phyloP scores from a whole-genome alignment of 1,140 invertebrate species.

The Neocloeon triangulifer region DNA sequence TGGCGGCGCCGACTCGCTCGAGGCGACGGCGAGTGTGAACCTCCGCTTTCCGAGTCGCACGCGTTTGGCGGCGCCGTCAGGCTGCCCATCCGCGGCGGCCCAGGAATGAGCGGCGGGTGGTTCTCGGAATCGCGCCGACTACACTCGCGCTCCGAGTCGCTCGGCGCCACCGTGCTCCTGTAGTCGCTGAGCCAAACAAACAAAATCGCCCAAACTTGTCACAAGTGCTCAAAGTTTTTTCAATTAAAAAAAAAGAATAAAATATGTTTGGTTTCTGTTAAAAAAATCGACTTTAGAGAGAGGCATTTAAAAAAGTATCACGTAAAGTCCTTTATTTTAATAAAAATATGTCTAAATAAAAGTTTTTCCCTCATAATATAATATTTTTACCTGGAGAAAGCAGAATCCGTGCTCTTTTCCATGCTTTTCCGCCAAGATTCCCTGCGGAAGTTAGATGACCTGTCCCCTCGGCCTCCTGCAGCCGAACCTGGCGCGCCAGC shows the following conservation, averaged over 20 bases:
- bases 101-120: conserved; percentile 11
- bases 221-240: conserved; percentile 1
- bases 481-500: conserved; percentile 14
- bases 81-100: conserved; percentile 11
- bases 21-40: conserved; percentile 65
- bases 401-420: conserved; percentile 76
- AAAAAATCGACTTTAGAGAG: too few species aligned
- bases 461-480: conserved; percentile 16
- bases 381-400: conserved; percentile 82
- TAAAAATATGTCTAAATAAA: too few species aligned
- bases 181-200: conserved; percentile 51
- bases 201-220: neutral
- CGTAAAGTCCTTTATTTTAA: too few species aligned
- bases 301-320: too few species aligned
- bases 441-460: conserved; percentile 39
- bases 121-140: conserved; percentile 40
- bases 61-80: conserved; percentile 27
- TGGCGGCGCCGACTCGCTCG: conserved; percentile 54
- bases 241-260: too few species aligned
- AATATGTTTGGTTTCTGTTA: too few species aligned
- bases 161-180: conserved; percentile 66
- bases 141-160: conserved; percentile 67
- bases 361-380: too few species aligned
- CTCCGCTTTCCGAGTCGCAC: conserved; percentile 70
- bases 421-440: conserved; percentile 76